phyloP scores from a whole-genome alignment of 2,888 invertebrate genomes.

The Esperia sulphurella region DNA sequence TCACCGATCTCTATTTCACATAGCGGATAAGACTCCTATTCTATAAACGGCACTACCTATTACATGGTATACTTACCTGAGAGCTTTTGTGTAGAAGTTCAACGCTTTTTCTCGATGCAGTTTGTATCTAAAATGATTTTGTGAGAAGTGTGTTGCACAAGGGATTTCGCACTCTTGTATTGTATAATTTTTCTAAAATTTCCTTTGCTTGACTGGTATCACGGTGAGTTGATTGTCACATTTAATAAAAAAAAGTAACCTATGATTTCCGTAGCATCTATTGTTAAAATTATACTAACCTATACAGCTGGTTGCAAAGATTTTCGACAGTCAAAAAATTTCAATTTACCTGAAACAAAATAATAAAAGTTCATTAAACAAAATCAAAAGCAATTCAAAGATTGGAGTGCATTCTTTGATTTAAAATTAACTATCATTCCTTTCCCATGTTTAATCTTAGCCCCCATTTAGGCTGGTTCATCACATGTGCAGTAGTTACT shows the following conservation, averaged over 20 bases:
- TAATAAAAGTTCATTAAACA: background rate
- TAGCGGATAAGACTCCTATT: constrained; percentile 62
- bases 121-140: constrained; percentile 64
- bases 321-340: background rate
- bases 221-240: constrained; percentile 23
- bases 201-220: constrained; percentile 20
- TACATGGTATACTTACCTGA: constrained; percentile 71
- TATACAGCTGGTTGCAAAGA: constrained; percentile 2
- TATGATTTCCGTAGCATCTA: constrained; percentile 4
- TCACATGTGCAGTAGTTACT: constrained; percentile 21
- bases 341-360: constrained; percentile 29
- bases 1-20: constrained; percentile 50
- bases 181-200: constrained; percentile 30
- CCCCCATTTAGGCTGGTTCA: constrained; percentile 17
- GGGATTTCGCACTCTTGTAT: constrained; percentile 40
- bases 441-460: background rate
- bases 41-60: constrained; percentile 71
- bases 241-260: background rate
- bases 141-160: constrained; percentile 46
- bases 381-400: background rate
- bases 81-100: constrained; percentile 77
- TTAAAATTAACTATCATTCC: too few relatives aligned
- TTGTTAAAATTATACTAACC: constrained; percentile 7
- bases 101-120: constrained; percentile 69
- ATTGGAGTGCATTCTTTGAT: too few relatives aligned